Evolutionary conservation across 2,797 vertebrate species (phyloP), one percentile per base, ranked within the genome.

Genomic region (Centropyge bicolor): DNA sequence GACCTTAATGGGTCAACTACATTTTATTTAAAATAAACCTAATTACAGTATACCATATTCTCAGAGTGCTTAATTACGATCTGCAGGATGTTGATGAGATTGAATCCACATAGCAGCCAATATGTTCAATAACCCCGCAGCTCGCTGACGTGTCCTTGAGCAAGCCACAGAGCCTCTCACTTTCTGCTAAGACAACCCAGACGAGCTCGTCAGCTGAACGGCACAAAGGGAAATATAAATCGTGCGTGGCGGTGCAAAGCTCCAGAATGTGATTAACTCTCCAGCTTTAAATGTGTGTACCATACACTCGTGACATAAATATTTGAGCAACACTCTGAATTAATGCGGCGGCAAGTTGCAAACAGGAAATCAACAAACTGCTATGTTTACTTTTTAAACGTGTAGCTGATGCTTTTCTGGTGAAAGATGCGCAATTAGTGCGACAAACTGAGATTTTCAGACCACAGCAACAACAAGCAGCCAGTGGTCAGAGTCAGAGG

Each of bases 21-120:
- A 35, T 70, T 84, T 83, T 51, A 84, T 80, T 60, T 46, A 75
- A 81, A 88, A 88, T 83, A 82, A 82, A 79, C 40, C 22, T 75
- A 72, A 71, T 65, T 55, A 76, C 38, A 70, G 46, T 67, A 27
- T 24, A 73, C 31, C 3, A 56, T 40, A 65, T 56, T 78, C 61
- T 22, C 57, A 56, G 48, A 79, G 49, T 48, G 3, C 56, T 76
- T 64, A 41, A 35, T 61, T 84, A 52, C 73, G 46, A 71, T 83
- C 35, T 73, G 54, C 35, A 63, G 43, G 43, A 69, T 57, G 20
- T 52, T 51, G 38, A 49, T 76, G 51, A 56, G 54, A 76, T 76
- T 76, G 40, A 61, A 69, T 73, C 57, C 49, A 31, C 10, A 46
- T 43, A 67, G 70, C 70, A 65, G 59, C 57, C 51, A 35, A 16